phyloP scores from a whole-genome alignment of 2,888 invertebrate species.

The Drosophila lutescens region DNA sequence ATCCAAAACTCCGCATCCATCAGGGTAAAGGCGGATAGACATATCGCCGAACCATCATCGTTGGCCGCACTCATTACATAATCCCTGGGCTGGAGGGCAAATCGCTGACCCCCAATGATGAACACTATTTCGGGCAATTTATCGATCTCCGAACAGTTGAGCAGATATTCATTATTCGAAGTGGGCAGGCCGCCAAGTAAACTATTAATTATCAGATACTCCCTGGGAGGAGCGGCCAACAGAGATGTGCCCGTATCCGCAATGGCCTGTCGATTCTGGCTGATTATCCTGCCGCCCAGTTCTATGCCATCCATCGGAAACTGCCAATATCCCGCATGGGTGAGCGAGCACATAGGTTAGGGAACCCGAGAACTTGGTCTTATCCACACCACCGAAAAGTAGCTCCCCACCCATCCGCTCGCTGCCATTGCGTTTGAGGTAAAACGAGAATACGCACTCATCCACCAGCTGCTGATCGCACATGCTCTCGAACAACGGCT shows the following conservation, averaged over 20 bases:
- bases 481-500: slow-evolving; percentile 96
- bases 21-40: slow-evolving; percentile 37
- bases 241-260: slow-evolving; percentile 97
- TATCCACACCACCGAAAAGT: slow-evolving; percentile 85
- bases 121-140: slow-evolving; percentile 91
- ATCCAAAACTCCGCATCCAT: slow-evolving; percentile 83
- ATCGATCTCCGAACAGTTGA: slow-evolving; percentile 91
- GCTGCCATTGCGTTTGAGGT: slow-evolving; percentile 90
- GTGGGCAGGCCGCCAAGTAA: slow-evolving; percentile 88
- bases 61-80: slow-evolving; percentile 86
- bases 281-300: slow-evolving; percentile 90
- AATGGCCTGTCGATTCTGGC: slow-evolving; percentile 90
- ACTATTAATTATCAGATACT: slow-evolving; percentile 90
- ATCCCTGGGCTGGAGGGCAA: slow-evolving; percentile 90
- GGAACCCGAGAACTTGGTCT: slow-evolving; percentile 24
- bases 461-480: slow-evolving; percentile 89
- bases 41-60: slow-evolving; percentile 23
- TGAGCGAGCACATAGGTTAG: slow-evolving; percentile 39
- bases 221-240: slow-evolving; percentile 92
- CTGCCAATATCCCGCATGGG: slow-evolving; percentile 34
- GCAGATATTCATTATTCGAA: slow-evolving; percentile 89
- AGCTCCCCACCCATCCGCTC: slow-evolving; percentile 91
- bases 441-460: slow-evolving; percentile 94
- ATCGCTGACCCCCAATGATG: slow-evolving; percentile 88
- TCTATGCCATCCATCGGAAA: slow-evolving; percentile 37